Evolutionary conservation across 2,888 invertebrate genomes (phyloP).

Genomic region (Dynastes hyllus): DNA sequence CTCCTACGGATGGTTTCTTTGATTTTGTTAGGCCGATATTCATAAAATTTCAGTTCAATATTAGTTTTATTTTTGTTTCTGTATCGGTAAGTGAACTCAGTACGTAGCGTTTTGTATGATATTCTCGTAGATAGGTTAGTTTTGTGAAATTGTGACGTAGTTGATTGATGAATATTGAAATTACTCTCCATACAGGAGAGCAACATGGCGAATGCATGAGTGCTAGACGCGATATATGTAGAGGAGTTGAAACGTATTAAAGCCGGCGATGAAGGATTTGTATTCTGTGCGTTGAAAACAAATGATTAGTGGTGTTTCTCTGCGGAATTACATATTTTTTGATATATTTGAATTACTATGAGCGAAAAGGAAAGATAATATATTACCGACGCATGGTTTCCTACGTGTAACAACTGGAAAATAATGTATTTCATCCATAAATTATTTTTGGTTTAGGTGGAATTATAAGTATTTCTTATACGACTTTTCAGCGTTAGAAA

Average conservation of each 20-base stretch:
- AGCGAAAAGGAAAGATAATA: constrained; percentile 11
- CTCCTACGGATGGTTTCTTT: constrained; percentile 48
- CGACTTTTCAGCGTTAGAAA: too few relatives aligned
- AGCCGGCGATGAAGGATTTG: constrained; percentile 26
- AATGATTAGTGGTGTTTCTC: constrained; percentile 17
- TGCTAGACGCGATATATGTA: not conserved
- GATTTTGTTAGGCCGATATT: constrained; percentile 45
- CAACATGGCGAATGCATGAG: constrained; percentile 51
- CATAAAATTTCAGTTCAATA: constrained; percentile 48
- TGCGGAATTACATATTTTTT: not conserved
- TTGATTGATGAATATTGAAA: constrained; percentile 50
- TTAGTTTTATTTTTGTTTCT: constrained; percentile 49
- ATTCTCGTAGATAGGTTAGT: constrained; percentile 44
- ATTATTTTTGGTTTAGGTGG: too few relatives aligned
- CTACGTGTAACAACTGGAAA: too few relatives aligned
- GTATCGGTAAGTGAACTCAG: constrained; percentile 50
- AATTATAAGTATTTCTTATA: too few relatives aligned
- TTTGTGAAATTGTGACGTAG: constrained; percentile 51
- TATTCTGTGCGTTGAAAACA: constrained; percentile 30
- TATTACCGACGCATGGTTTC: not conserved
- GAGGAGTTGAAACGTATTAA: constrained; percentile 23
- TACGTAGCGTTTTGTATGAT: constrained; percentile 48
- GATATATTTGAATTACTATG: not conserved
- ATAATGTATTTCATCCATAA: too few relatives aligned
- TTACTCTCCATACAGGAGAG: constrained; percentile 49